Base-by-base conservation (phyloP, 53 echinoderm and acorn worm species). In the Stichopus horrens region DNA sequence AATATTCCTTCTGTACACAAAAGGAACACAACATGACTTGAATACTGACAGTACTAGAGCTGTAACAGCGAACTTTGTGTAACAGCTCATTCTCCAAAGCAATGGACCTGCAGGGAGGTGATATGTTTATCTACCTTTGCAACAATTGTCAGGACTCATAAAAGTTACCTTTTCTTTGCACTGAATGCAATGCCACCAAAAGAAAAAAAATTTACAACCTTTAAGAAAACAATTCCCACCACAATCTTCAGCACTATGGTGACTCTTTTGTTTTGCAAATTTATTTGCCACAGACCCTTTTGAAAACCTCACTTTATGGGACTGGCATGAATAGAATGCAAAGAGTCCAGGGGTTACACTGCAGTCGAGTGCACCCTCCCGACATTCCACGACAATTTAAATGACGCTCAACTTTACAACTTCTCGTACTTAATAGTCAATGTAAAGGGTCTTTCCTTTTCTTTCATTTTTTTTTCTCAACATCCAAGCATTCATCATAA, bases 361-460 rank as follows among this genome's bases (percentile, higher is more conserved):
- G 58, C 57, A 21, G 56, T 58, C 23, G 20, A 81, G 57, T 58
- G 9, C 55, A 81, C 57, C 54, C 54, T 79, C 7, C 81, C 9
- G 7, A 23, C 57, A 81, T 81, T 81, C 81, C 81, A 81, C 9
- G 57, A 81, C 81, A 55, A 81, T 81, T 81, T 58, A 56, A 81
- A 81, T 58, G 58, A 55, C 56, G 57, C 81, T 81, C 57, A 57
- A 56, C 81, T 55, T 23, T 81, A 58, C 7, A 56, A 81, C 7
- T 21, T 57, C 21, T 81, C 20, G 7, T 79, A 5, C 18, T 79
- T 79, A 54, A 79, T 19, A 79, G 18, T 79, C 79, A 54, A 16
- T 58, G 58, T n/a, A 58, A 56, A 21, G 81, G 58, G 57, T 20
- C 22, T 81, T 79, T 58, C 53, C 20, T 57, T 81, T 81, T 57